Base-by-base conservation (phyloP, 64 coral and sea anemone genomes). In the Montipora foliosa region DNA sequence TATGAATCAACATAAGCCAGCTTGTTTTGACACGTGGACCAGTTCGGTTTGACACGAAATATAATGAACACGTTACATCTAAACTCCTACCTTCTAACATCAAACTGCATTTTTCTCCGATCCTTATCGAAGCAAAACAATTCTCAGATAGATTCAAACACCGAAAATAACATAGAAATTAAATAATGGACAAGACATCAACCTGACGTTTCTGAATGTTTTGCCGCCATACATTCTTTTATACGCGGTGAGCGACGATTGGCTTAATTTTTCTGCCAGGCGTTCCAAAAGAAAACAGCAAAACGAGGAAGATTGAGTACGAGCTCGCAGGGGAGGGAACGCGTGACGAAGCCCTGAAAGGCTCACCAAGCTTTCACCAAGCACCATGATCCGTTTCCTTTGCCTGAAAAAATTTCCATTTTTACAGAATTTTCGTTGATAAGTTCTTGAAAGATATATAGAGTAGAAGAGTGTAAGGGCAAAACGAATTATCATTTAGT, bases 51-150 rank as follows among this genome's bases (percentile, higher is more conserved):
- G 19, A 57, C 47, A 3, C 58, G 12, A 69, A n/a, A 21, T 20
- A 77, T 2, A 76, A 76, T 76, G 24, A 8, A 11, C 16, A 87
- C 21, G 53, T 57, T 1, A 8, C 11, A 57, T 57, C 6, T 4
- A 53, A 90, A 25, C 8, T 72, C 93, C 48, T 74, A 95, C 93
- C 93, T 95, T 78, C 93, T 69, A 53, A 95, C 88, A 62, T 95
- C 93, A 37, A 95, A 95, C 81, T 95, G 93, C 93, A 95, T 95
- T 15, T 50, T 90, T 78, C 25, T 52, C 25, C 82, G 10, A 19
- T 11, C 9, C 64, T 22, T 58, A 81, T 81, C 22, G 20, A 49
- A 14, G 19, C 21, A 47, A 67, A 67, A 9, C 11, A 6, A 37
- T 37, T 37, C 37, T 37, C 37, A 37, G 37, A 37, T 37, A 2